Conservation (phyloP, 2,888 invertebrate genomes). For the Plagodis pulveraria region DNA sequence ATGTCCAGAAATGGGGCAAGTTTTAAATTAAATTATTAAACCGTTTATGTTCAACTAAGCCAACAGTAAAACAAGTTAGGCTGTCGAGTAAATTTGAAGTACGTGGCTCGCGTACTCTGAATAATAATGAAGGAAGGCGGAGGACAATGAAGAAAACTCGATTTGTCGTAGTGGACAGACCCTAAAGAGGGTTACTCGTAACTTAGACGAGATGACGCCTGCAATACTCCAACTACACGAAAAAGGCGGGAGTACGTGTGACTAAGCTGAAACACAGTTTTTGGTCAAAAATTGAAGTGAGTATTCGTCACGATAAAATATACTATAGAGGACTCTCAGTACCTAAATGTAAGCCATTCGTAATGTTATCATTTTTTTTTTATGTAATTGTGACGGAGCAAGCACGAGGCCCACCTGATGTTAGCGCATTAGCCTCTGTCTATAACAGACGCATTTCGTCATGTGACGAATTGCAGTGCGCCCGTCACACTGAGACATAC, state of each 20-base stretch:
- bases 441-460: too few species aligned
- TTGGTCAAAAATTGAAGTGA: slow-evolving; percentile 19
- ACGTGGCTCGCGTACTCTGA: slow-evolving; percentile 51
- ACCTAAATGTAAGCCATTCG: too few species aligned
- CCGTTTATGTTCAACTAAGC: slow-evolving; percentile 19
- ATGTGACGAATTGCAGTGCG: too few species aligned
- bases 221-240: slow-evolving; percentile 60
- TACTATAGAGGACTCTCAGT: too few species aligned
- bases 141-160: slow-evolving; percentile 55
- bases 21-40: slow-evolving; percentile 9
- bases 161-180: slow-evolving; percentile 62
- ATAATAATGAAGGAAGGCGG: slow-evolving; percentile 48
- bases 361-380: too few species aligned
- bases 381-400: too few species aligned
- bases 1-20: slow-evolving; percentile 6
- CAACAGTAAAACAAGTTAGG: slow-evolving; percentile 24
- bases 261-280: slow-evolving; percentile 46
- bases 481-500: too few species aligned
- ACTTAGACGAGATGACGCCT: slow-evolving; percentile 51
- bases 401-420: too few species aligned
- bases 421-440: too few species aligned
- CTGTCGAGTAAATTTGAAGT: slow-evolving; percentile 29
- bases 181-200: slow-evolving; percentile 54
- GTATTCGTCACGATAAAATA: too few species aligned
- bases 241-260: slow-evolving; percentile 66